These are phyloP conservation scores for Lethrus apterus DNA, from an alignment of 1,140 invertebrate genomes.

Conservation along the genomic window DNA sequence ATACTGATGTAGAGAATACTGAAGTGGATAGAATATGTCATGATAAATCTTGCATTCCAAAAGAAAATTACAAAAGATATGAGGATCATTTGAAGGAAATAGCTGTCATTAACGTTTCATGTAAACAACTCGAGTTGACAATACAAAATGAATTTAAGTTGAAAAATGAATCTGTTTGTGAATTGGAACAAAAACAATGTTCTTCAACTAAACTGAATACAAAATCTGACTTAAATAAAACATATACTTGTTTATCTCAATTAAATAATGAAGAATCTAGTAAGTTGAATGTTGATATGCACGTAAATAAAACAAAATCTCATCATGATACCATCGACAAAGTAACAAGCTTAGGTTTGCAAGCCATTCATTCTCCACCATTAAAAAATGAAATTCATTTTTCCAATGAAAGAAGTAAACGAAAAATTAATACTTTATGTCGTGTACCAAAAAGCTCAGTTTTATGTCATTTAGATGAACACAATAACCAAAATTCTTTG, in stretches of 20 bases:
- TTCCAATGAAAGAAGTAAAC: not conserved
- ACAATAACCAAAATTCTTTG: no score
- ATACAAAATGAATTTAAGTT: no score
- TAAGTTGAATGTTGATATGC: no score
- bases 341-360: conserved; percentile 14
- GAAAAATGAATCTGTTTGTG: conserved; percentile 8
- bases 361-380: conserved; percentile 4
- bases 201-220: not conserved
- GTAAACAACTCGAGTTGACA: conserved; percentile 18
- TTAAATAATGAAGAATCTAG: conserved; percentile 8
- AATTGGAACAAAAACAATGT: conserved; percentile 8
- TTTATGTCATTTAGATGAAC: conserved; percentile 5
- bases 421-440: conserved; percentile 17
- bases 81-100: conserved; percentile 32
- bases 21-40: conserved; percentile 25
- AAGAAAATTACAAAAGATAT: conserved; percentile 33
- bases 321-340: no score
- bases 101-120: conserved; percentile 12
- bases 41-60: conserved; percentile 28
- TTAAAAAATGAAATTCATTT: no score
- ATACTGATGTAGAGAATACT: conserved; percentile 29
- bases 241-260: conserved; percentile 11
- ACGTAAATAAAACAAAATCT: no score
- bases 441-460: conserved; percentile 10
- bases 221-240: conserved; percentile 10